Base-by-base conservation (phyloP, 1,140 invertebrate species). In the Tetranychus cinnabarinus region DNA sequence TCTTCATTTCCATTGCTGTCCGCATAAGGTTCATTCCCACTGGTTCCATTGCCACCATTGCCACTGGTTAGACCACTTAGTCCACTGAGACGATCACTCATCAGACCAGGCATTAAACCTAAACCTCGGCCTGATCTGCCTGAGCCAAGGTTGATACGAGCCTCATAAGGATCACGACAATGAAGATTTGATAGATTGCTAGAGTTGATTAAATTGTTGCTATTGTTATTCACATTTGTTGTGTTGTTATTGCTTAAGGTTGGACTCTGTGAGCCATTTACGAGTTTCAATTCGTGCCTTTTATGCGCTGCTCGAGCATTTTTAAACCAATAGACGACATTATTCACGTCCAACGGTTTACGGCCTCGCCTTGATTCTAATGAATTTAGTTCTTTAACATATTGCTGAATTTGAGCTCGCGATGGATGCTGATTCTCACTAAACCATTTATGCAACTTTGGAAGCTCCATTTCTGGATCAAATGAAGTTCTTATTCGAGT, bases 261-360 rank as follows among this genome's bases (percentile, higher is more conserved):
- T n/a, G 58, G 58, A 35, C 58, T 59, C 6, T 59, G 37, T 10
- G 42, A 46, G 33, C 58, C 58, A 48, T 59, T 59, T 1, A 62
- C 37, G 46, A 64, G 61, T 47, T 64, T 64, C 35, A 63, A 61
- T 65, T 73, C 73, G 33, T 73, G 73, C 47, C 90, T 76, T 69
- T 95, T 91, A 71, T 90, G 86, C 2, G 92, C 91, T 10, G 92
- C 92, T 59, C 92, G 77, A 0, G 92, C 90, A 71, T 97, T 97
- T 73, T 97, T 97, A 71, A 97, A 97, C 92, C 92, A 97, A 72
- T 96, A 96, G 33, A 96, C 90, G 12, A 97, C 89, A 71, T 97
- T 97, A 69, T 93, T 93, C 1, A 95, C 82, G 72, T 97, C 91
- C 34, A 97, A 75, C 0, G 88, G 89, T 69, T 95, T 93, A 48